Evolutionary conservation across 2,888 invertebrate species (phyloP).

Genomic region (Drosophila nr. medialis): DNA sequence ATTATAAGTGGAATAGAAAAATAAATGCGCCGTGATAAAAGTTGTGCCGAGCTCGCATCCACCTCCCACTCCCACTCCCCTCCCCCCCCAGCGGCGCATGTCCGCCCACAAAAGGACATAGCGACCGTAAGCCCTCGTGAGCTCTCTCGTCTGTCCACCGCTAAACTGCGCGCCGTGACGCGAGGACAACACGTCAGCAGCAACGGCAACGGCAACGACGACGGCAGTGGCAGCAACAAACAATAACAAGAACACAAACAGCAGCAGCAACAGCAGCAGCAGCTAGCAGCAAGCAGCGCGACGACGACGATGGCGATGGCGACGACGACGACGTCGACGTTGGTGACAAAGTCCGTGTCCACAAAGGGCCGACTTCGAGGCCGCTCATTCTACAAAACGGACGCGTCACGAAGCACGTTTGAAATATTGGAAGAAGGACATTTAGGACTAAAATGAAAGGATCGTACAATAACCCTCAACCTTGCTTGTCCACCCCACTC

Average conservation of each 20-base stretch:
- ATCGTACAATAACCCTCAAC: constrained; percentile 76
- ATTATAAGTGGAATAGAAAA: constrained; percentile 83
- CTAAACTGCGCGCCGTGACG: constrained; percentile 69
- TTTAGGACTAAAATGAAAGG: constrained; percentile 80
- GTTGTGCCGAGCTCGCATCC: constrained; percentile 57
- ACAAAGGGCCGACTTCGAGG: constrained; percentile 64
- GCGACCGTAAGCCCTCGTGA: constrained; percentile 47
- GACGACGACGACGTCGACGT: constrained; percentile 40
- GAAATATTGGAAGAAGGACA: constrained; percentile 83
- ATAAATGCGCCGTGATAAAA: constrained; percentile 82
- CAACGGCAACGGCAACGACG: constrained; percentile 60
- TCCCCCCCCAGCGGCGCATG: constrained; percentile 32
- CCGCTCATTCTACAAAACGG: constrained; percentile 75
- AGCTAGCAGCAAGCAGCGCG: constrained; percentile 36
- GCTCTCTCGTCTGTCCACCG: constrained; percentile 61
- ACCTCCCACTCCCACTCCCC: constrained; percentile 21
- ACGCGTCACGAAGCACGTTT: constrained; percentile 79
- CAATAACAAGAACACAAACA: constrained; percentile 56
- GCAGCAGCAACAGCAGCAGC: constrained; percentile 17
- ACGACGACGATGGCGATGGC: constrained; percentile 28
- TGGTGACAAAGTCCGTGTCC: constrained; percentile 72
- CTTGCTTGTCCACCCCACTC: constrained; percentile 43
- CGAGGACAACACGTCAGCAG: constrained; percentile 78
- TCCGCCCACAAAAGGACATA: constrained; percentile 32
- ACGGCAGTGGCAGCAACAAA: constrained; percentile 67